Evolutionary conservation across 2,888 invertebrate species (phyloP), one percentile per base, ranked within the genome.

Genomic region (Raillietiella orientalis): DNA sequence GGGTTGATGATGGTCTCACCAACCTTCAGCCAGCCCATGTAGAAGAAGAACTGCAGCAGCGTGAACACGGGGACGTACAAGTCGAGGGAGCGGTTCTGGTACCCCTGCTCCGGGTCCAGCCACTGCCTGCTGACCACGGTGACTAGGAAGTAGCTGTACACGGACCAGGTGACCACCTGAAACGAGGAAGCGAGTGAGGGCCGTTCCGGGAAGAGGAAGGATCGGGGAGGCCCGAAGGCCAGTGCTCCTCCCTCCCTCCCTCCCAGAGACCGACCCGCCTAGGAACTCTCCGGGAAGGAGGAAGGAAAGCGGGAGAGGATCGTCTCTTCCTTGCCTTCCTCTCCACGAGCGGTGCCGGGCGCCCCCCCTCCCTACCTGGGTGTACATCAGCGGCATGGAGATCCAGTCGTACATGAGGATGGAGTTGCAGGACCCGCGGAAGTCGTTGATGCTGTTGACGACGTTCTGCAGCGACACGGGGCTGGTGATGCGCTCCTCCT

Each of bases 381-480:
- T 72, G 43, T 72, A 72, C 9, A 72, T 71, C 31, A 72, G 52
- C 13, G 72, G 72, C 24, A 72, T 59, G 47, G 72, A 74, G 34
- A 72, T 70, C 21, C 63, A 66, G 43, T 71, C 71, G 29, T 70
- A 56, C 20, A 71, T 47, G 22, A 66, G 45, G 32, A 14, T 13
- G 5, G 15, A 6, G 14, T 70, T 70, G 33, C 69, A 70, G 41
- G 67, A 62, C 10, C 66, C 67, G 35, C 75, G 53, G 40, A 74
- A 75, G 39, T 66, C 67, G 43, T 75, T 75, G 28, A 77, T 47
- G 47, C 75, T 72, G 41, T 75, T 74, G 35, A 75, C 61, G 32
- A 84, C 62, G 4, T 79, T 79, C 44, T 82, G 75, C 1, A 82
- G 74, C 0, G 82, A 77, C 41, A 77, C 79, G 45, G 84, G 82